Percentiles rank a stretch among this genome's conserved stretches.
phyloP scores from a whole-genome alignment of 2,113 vertebrate genomes.

The Microtus montanus region DNA sequence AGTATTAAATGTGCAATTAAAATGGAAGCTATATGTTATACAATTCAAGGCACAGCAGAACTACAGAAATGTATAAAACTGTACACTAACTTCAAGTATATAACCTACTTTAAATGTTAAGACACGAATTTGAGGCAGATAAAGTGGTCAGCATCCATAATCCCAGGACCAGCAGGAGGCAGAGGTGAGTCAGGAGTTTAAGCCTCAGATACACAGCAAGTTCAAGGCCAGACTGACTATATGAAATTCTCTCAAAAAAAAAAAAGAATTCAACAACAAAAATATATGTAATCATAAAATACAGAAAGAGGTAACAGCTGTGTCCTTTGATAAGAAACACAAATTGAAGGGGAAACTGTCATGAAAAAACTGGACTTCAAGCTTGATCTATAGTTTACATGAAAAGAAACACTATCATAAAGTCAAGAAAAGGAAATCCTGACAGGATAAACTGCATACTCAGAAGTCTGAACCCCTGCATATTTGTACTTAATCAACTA shows the following conservation, averaged over 20 bases:
- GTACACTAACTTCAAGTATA: constrained; percentile 17
- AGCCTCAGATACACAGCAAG: not conserved
- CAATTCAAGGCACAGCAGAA: not conserved
- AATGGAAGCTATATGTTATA: constrained; percentile 32
- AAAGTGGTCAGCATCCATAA: not conserved
- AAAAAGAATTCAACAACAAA: no score
- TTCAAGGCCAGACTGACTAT: not conserved
- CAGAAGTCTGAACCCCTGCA: not conserved
- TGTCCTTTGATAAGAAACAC: no score
- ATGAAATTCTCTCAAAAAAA: no score
- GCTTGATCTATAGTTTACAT: no score
- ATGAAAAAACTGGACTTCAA: no score
- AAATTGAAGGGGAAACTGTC: no score
- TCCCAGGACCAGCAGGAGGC: not conserved
- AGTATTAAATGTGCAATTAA: not conserved
- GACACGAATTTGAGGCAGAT: not conserved
- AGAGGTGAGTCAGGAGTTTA: not conserved
- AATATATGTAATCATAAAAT: no score
- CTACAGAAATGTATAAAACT: not conserved
- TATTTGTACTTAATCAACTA: not conserved
- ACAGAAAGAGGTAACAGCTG: no score
- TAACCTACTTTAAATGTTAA: constrained; percentile 45
- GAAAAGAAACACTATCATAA: no score
- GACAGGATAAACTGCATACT: not conserved
- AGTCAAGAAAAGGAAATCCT: no score